Evolutionary conservation across 64 coral and sea anemone species (phyloP).

Genomic region (Montipora cactus): DNA sequence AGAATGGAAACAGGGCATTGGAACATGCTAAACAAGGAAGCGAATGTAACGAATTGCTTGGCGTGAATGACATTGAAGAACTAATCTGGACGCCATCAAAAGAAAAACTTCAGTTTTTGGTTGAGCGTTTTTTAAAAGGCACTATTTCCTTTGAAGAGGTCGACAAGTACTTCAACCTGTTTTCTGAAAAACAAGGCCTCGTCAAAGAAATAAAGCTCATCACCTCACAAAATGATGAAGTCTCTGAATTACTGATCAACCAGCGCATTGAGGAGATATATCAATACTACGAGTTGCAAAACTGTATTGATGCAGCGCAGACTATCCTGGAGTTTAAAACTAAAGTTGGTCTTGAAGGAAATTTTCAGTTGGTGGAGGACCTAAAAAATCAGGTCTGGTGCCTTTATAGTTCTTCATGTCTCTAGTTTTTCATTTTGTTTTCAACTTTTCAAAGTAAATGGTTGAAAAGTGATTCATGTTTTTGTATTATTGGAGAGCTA

Average conservation of each 20-base stretch:
- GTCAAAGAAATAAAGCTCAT: constrained; percentile 39
- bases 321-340: constrained; percentile 47
- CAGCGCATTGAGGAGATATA: constrained; percentile 9
- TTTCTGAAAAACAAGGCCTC: background rate
- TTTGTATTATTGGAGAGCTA: too few relatives aligned
- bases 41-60: background rate
- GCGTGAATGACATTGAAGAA: constrained; percentile 30
- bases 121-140: constrained; percentile 13
- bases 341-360: constrained; percentile 18
- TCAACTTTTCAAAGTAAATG: too few relatives aligned
- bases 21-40: background rate
- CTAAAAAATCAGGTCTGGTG: constrained; percentile 31
- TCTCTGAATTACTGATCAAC: background rate
- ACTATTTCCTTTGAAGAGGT: constrained; percentile 41
- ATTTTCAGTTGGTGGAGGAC: constrained; percentile 26
- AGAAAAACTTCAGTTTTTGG: background rate
- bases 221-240: background rate
- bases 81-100: constrained; percentile 39
- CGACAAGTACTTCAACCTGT: constrained; percentile 38
- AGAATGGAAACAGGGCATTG: constrained; percentile 11
- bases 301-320: constrained; percentile 13
- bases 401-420: background rate
- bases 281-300: constrained; percentile 29
- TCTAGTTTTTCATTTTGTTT: background rate
- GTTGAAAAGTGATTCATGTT: too few relatives aligned